Evolutionary conservation across 2,113 vertebrate genomes (phyloP).

Genomic region (Podarcis raffonei): DNA sequence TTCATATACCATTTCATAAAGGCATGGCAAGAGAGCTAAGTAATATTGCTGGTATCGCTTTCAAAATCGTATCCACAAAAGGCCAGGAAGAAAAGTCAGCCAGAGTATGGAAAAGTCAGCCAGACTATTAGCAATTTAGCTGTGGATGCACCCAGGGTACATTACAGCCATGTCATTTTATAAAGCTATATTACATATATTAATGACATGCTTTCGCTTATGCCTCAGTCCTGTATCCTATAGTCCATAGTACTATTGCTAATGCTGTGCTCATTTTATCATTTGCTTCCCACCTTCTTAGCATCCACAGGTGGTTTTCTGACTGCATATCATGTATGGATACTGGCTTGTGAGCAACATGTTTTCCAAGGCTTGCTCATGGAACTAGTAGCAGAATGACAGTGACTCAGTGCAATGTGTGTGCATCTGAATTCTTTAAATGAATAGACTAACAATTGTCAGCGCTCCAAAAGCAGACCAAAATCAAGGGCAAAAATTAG

Average conservation of each 20-base stretch:
- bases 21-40: conserved; percentile 47
- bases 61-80: conserved; percentile 12
- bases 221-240: background rate
- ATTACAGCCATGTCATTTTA: conserved; percentile 22
- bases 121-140: background rate
- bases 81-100: background rate
- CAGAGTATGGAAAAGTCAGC: conserved; percentile 31
- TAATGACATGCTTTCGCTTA: background rate
- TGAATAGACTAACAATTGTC: conserved; percentile 13
- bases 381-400: background rate
- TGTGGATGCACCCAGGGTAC: conserved; percentile 28
- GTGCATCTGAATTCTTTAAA: conserved; percentile 26
- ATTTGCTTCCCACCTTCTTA: background rate
- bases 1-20: conserved; percentile 58
- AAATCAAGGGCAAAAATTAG: conserved; percentile 27
- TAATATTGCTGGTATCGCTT: conserved; percentile 28
- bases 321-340: background rate
- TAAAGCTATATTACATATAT: conserved; percentile 19
- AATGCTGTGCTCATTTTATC: background rate
- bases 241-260: background rate
- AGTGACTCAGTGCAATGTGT: background rate
- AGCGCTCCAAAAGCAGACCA: background rate
- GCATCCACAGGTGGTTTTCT: background rate
- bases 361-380: background rate
- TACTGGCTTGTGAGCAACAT: background rate